Evolutionary conservation across 2,797 vertebrate genomes (phyloP), one percentile per base, ranked within the genome.

Genomic region (Acrocephalus scirpaceus): DNA sequence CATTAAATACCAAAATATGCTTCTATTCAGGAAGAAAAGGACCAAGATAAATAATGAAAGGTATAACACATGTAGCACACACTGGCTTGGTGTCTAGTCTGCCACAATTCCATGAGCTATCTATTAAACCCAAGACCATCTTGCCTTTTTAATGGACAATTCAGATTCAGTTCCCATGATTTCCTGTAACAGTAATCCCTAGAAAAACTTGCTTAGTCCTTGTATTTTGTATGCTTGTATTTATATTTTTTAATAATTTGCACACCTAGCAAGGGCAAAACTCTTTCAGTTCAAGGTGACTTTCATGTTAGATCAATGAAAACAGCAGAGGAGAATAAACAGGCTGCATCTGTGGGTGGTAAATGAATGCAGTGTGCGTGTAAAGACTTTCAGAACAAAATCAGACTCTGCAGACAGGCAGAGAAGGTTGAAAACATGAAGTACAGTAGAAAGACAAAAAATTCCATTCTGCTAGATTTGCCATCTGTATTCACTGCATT

Each of bases 341-440:
- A 81, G 38, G 48, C 25, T 78, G 64, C 76, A 60, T 48, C 54
- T 83, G 51, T 70, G 34, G 26, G 45, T 64, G 74, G 71, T 62
- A 76, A 76, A 75, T 7, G 2, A 79, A 70, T 30, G 38, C 36
- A 62, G 20, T n/a, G 21, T 10, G 16, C 6, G 4, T 79, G 71
- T 81, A 82, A 91, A 93, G 22, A 32, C 82, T 77, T 86, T 30
- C 85, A 84, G 79, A 81, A 60, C 76, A 95, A 84, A 84, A 76
- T 5, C 32, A 32, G 34, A 11, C 66, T 90, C 51, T 70, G 70
- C 40, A 84, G 71, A 81, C 18, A 58, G 82, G 40, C 3, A 11
- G 50, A 88, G 29, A 73, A 83, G 38, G 51, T 69, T 78, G 66
- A 86, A 95, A 83, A 65, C 2, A 0, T 71, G 69, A 93, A 53